Conservation (phyloP, 35 echinoderm and acorn worm genomes). For the Eucidaris tribuloides region DNA sequence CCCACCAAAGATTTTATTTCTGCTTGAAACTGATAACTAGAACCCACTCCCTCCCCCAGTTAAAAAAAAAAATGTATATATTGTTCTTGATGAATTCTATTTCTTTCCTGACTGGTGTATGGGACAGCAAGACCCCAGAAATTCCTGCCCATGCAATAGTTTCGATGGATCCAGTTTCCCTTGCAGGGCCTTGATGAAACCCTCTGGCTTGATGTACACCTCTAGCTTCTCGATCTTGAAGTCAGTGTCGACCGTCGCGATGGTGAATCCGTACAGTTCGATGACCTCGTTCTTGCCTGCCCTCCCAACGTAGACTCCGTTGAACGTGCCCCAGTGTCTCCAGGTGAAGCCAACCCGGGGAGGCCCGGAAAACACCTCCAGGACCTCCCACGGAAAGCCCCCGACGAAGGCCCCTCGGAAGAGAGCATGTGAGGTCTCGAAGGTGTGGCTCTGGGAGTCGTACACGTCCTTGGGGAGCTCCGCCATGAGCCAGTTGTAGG, state of each 20-base stretch:
- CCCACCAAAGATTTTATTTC: no score
- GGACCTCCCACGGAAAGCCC: slow-evolving; percentile 57
- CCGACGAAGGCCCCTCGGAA: slow-evolving; percentile 43
- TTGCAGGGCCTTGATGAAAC: slow-evolving; percentile 18
- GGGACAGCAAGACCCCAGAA: background rate
- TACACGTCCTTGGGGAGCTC: slow-evolving; percentile 1
- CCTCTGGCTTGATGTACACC: slow-evolving; percentile 43
- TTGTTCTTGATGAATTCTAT: no score
- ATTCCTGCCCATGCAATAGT: background rate
- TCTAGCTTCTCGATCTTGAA: slow-evolving; percentile 33
- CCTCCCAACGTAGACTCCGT: slow-evolving; percentile 22
- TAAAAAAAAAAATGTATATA: no score
- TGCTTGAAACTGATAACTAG: no score
- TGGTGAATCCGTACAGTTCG: slow-evolving; percentile 36
- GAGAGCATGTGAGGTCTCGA: slow-evolving; percentile 22
- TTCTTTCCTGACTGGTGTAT: no score
- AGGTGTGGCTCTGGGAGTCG: slow-evolving; percentile 11
- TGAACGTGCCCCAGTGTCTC: slow-evolving; percentile 44
- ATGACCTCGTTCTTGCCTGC: slow-evolving; percentile 1
- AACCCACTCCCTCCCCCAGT: no score
- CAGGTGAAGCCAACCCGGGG: slow-evolving; percentile 47
- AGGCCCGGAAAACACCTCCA: slow-evolving; percentile 45
- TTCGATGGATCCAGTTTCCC: background rate
- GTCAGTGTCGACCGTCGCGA: slow-evolving; percentile 35
- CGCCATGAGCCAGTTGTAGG: slow-evolving; percentile 37